Percentiles rank a stretch among this genome's conserved stretches.
phyloP scores from a whole-genome alignment of 2,113 vertebrate species.

The Odocoileus virginianus region DNA sequence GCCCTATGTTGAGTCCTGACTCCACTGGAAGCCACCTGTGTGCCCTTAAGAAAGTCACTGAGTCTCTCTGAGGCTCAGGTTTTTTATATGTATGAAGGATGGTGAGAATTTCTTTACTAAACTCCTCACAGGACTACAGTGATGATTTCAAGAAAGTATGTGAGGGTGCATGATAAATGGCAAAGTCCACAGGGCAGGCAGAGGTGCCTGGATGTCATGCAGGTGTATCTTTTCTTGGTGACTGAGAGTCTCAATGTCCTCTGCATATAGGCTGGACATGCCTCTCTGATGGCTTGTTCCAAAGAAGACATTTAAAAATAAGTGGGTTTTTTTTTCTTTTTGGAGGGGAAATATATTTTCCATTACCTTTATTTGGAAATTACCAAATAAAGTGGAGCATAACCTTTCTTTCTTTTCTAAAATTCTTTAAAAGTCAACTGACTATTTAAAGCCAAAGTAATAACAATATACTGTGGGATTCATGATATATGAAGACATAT shows the following conservation, averaged over 20 bases:
- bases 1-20: not conserved
- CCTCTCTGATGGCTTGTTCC: not conserved
- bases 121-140: not conserved
- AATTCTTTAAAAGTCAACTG: not conserved
- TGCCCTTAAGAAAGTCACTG: not conserved
- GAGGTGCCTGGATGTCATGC: not conserved
- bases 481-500: not conserved
- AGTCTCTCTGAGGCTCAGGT: not conserved
- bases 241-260: not conserved
- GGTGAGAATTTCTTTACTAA: not conserved
- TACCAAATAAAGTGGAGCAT: not conserved
- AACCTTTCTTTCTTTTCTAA: not conserved
- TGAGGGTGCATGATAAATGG: not conserved
- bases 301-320: constrained; percentile 14
- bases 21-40: not conserved
- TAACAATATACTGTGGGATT: not conserved
- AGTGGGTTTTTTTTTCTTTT: not conserved
- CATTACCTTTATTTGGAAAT: constrained; percentile 28
- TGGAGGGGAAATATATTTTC: not conserved
- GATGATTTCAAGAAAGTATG: not conserved
- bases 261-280: not conserved
- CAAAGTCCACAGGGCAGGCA: not conserved
- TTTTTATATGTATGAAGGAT: not conserved
- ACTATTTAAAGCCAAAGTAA: constrained; percentile 23
- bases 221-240: not conserved